Evolutionary conservation across 2,797 vertebrate species (phyloP).

Genomic region (Prionace glauca): DNA sequence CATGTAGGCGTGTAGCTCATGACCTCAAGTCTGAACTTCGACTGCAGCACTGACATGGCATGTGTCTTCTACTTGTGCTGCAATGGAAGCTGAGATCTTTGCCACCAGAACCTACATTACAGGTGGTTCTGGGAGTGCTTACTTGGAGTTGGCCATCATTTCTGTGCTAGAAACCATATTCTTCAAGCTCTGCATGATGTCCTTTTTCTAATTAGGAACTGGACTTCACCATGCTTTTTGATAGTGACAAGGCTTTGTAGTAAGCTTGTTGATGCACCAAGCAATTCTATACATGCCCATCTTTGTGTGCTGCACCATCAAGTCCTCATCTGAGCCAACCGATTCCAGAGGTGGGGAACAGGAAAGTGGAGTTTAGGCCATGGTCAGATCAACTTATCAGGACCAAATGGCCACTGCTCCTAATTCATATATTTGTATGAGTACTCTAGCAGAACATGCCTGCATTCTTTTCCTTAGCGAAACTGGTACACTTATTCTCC

Average conservation of each 20-base stretch:
- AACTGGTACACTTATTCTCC: not conserved
- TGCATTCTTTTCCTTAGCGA: not conserved
- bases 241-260: not conserved
- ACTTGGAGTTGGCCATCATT: not conserved
- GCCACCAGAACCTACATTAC: not conserved
- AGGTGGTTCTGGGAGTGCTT: not conserved
- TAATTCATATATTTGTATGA: not conserved
- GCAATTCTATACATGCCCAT: not conserved
- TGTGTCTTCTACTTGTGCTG: not conserved
- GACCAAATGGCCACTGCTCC: too few species aligned
- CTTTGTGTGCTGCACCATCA: not conserved
- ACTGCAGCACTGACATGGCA: too few species aligned
- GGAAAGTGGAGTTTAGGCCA: too few species aligned
- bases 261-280: not conserved
- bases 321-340: too few species aligned
- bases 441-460: not conserved
- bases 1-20: too few species aligned
- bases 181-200: not conserved
- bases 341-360: too few species aligned
- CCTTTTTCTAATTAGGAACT: not conserved
- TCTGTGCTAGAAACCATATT: not conserved
- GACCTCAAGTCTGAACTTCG: too few species aligned
- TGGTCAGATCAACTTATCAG: too few species aligned
- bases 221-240: not conserved
- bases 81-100: too few species aligned